phyloP scores from a whole-genome alignment of 2,888 invertebrate genomes.

The Eulithis testata region DNA sequence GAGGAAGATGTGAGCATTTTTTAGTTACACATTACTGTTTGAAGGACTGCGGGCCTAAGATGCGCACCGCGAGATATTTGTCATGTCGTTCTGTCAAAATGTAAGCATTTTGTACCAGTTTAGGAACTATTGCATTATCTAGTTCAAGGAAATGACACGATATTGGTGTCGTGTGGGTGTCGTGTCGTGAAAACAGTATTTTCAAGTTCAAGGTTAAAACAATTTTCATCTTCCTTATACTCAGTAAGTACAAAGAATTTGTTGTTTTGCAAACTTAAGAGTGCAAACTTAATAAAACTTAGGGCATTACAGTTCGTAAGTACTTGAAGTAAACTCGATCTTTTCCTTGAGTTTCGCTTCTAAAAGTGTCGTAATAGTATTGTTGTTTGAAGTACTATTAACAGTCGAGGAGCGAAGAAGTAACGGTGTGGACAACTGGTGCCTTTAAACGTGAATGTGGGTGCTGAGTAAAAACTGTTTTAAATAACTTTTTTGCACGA shows the following conservation, averaged over 20 bases:
- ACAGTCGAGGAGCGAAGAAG: slow-evolving; percentile 3
- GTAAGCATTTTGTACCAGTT: too few relatives aligned
- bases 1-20: too few relatives aligned
- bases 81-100: too few relatives aligned
- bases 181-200: too few relatives aligned
- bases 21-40: too few relatives aligned
- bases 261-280: slow-evolving; percentile 33
- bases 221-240: slow-evolving; percentile 13
- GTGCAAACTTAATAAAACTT: slow-evolving; percentile 39
- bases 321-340: slow-evolving; percentile 38
- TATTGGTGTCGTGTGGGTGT: too few relatives aligned
- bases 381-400: slow-evolving; percentile 12
- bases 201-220: slow-evolving; percentile 12
- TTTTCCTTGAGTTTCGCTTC: slow-evolving; percentile 26
- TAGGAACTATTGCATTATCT: too few relatives aligned
- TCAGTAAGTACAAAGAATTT: slow-evolving; percentile 12
- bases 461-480: neutral
- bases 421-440: slow-evolving; percentile 13
- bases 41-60: too few relatives aligned
- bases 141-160: too few relatives aligned
- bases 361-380: slow-evolving; percentile 15
- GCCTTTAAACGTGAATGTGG: neutral
- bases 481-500: too few relatives aligned
- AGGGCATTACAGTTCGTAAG: slow-evolving; percentile 30
- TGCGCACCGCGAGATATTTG: too few relatives aligned